These are phyloP conservation scores for Eilema sororculum DNA, from an alignment of 2,888 invertebrate genomes.

Conservation along the genomic window DNA sequence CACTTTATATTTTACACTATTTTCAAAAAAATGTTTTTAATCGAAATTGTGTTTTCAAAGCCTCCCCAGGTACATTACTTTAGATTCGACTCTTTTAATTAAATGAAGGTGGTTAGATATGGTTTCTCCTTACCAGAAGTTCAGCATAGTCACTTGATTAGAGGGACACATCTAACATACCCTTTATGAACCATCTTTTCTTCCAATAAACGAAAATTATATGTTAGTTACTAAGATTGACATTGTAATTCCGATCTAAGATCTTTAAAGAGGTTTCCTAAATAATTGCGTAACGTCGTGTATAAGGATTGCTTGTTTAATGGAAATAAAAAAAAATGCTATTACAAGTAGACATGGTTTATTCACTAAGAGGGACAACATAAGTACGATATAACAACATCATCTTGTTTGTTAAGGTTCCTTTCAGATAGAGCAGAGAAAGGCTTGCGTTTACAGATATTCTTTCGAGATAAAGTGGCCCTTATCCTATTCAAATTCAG, in stretches of 20 bases:
- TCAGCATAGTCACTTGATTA: not conserved
- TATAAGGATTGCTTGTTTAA: not conserved
- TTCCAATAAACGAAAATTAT: too few relatives aligned
- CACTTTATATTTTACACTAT: not conserved
- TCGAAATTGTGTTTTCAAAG: too few relatives aligned
- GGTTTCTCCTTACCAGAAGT: not conserved
- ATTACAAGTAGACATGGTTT: not conserved
- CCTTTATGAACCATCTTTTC: too few relatives aligned
- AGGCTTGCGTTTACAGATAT: conserved; percentile 2
- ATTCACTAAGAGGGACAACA: not conserved
- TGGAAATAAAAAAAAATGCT: too few relatives aligned
- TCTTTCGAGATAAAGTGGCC: conserved; percentile 4
- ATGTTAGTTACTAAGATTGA: too few relatives aligned
- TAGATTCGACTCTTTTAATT: too few relatives aligned
- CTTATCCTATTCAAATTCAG: conserved; percentile 4
- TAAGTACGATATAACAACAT: conserved; percentile 1
- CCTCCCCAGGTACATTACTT: too few relatives aligned
- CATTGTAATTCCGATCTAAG: too few relatives aligned
- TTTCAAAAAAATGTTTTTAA: not conserved
- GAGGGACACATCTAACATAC: not conserved
- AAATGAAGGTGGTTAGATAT: too few relatives aligned
- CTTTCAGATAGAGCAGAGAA: not conserved
- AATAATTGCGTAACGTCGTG: not conserved
- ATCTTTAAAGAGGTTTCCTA: not conserved
- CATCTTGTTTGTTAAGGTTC: conserved; percentile 4